These are phyloP conservation scores for Scophthalmus maximus DNA, from an alignment of 2,113 vertebrate genomes.

Conservation along the genomic window DNA sequence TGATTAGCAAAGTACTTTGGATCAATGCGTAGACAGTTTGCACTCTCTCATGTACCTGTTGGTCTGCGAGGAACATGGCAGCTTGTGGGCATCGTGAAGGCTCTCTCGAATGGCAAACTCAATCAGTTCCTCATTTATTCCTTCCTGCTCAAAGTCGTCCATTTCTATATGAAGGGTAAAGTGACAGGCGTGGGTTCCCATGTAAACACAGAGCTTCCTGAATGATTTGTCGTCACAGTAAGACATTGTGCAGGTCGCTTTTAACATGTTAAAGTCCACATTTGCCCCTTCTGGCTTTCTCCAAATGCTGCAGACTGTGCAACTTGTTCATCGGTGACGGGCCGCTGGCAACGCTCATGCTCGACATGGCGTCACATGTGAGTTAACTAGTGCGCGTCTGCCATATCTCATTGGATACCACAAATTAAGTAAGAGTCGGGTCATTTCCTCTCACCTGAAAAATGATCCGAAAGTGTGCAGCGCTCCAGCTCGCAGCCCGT, in stretches of 20 bases:
- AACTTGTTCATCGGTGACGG: background rate
- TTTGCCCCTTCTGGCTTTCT: background rate
- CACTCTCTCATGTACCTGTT: too few relatives aligned
- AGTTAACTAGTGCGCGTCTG: background rate
- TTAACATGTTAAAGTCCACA: background rate
- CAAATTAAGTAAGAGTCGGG: background rate
- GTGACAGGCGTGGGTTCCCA: too few relatives aligned
- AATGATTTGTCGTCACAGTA: background rate
- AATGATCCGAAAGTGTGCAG: slow-evolving; percentile 9
- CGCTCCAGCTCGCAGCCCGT: slow-evolving; percentile 9
- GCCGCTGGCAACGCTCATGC: background rate
- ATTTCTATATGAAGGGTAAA: slow-evolving; percentile 63
- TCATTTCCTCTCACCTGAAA: slow-evolving; percentile 53
- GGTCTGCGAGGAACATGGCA: slow-evolving; percentile 33
- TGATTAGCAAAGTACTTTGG: too few relatives aligned
- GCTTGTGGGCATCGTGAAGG: slow-evolving; percentile 82
- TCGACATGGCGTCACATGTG: background rate
- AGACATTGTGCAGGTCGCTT: background rate
- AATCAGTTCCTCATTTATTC: slow-evolving; percentile 83
- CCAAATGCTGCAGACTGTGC: background rate
- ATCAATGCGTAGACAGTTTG: too few relatives aligned
- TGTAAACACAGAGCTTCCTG: background rate
- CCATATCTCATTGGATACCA: background rate
- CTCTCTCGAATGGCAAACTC: slow-evolving; percentile 86
- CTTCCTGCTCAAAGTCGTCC: slow-evolving; percentile 78